Conservation (phyloP, 1,140 invertebrate species). For the Cydia splendana region DNA sequence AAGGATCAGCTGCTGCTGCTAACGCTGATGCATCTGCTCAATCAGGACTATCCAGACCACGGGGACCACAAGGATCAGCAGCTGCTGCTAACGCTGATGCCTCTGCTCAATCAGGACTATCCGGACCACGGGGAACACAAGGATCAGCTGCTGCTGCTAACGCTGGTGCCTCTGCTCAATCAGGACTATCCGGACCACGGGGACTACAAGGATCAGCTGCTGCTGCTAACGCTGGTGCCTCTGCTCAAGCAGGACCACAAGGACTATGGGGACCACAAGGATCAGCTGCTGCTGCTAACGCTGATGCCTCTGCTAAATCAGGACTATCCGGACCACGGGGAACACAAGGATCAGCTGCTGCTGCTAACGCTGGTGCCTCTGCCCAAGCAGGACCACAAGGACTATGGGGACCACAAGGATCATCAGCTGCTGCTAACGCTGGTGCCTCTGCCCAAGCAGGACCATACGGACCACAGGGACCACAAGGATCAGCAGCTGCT, state of each 20-base stretch:
- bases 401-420: background rate
- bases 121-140: background rate
- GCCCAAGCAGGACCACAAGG: constrained; percentile 30
- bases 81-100: too few species aligned
- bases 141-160: background rate
- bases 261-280: constrained; percentile 33
- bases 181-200: constrained; percentile 30
- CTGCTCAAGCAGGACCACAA: background rate
- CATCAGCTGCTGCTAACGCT: background rate
- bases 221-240: constrained; percentile 11
- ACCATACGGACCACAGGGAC: constrained; percentile 21
- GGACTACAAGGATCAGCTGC: constrained; percentile 23
- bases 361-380: constrained; percentile 9
- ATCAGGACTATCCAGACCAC: too few species aligned
- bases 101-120: too few species aligned
- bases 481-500: constrained; percentile 15
- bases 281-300: background rate
- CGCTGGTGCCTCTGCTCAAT: background rate
- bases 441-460: too few species aligned
- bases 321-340: background rate
- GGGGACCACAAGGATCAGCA: too few species aligned
- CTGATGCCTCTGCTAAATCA: background rate
- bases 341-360: background rate
- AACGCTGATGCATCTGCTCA: too few species aligned
- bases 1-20: too few species aligned